Evolutionary conservation across 2,888 invertebrate genomes (phyloP).

Genomic region (Globia sparganii): DNA sequence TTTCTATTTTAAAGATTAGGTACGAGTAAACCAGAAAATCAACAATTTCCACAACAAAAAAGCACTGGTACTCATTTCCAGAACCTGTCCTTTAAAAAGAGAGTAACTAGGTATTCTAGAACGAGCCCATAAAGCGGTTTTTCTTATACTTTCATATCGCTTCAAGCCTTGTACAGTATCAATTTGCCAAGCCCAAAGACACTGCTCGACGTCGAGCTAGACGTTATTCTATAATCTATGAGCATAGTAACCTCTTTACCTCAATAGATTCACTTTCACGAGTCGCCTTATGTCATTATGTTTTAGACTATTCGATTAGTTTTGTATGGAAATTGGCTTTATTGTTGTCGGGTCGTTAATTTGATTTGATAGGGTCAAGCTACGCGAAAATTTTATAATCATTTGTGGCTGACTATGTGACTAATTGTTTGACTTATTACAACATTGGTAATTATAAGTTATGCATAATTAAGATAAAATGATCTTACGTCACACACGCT

Average conservation of each 20-base stretch:
- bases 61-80: not conserved
- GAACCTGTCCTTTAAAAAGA: constrained; percentile 29
- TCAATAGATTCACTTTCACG: constrained; percentile 52
- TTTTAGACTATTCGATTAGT: constrained; percentile 9
- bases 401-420: not conserved
- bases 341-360: not conserved
- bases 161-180: constrained; percentile 31
- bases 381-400: not conserved
- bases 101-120: constrained; percentile 10
- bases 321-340: not conserved
- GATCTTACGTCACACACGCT: not conserved
- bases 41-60: not conserved
- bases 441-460: not conserved
- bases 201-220: constrained; percentile 1
- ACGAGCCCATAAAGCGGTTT: constrained; percentile 13
- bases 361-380: not conserved
- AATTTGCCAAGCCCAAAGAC: constrained; percentile 40
- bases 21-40: constrained; percentile 17
- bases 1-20: not conserved
- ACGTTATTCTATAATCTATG: constrained; percentile 35
- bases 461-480: not conserved
- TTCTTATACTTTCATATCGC: constrained; percentile 45
- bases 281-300: constrained; percentile 48
- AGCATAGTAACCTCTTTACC: constrained; percentile 41
- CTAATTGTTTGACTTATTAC: constrained; percentile 4